Base-by-base conservation (phyloP, 2,888 invertebrate genomes). In the Polymixis lichenea region DNA sequence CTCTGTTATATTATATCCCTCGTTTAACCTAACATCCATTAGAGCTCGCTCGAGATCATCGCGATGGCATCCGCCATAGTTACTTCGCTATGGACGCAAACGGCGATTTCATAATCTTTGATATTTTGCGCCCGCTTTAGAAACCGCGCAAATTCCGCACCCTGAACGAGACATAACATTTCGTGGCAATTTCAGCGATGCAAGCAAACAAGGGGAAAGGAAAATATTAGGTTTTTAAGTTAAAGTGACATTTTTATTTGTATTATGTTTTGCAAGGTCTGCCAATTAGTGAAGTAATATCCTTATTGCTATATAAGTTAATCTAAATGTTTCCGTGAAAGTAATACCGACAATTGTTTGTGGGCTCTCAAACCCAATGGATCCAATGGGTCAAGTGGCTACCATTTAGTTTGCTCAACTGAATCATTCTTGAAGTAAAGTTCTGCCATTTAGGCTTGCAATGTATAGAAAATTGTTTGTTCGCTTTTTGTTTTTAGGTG, bases 171-270 rank as follows among this genome's bases (percentile, higher is more conserved):
- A n/a, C 38, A 43, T 51, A 46, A 64, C 2, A 11, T 75, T 72
- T 55, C 25, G 38, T 46, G 55, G 65, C 49, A 75, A 71, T 75
- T 71, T 64, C 22, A 58, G 55, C n/a, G n/a, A n/a, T n/a, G n/a
- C 8, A 53, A 71, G 25, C 25, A 46, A 66, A 77, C 68, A 76
- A 72, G 22, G 22, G 53, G 22, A 72, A 72, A 56, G n/a, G 53
- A 28, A 56, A 72, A 82, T 77, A 38, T 61, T 49, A 5, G 22
- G 25, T 64, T 75, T 72, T 46, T 73, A 61, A 32, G 56, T 17
- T 55, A 68, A 73, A 43, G 25, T 70, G 61, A 56, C 25, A 70
- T 80, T 66, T 80, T 74, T 80, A 75, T 51, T 17, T 49, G n/a
- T 65, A 67, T 72, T 64, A 51, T 15, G 22, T 70, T 56, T 62